Conservation (phyloP, 2,113 vertebrate species). For the Cochlearius cochlearius region DNA sequence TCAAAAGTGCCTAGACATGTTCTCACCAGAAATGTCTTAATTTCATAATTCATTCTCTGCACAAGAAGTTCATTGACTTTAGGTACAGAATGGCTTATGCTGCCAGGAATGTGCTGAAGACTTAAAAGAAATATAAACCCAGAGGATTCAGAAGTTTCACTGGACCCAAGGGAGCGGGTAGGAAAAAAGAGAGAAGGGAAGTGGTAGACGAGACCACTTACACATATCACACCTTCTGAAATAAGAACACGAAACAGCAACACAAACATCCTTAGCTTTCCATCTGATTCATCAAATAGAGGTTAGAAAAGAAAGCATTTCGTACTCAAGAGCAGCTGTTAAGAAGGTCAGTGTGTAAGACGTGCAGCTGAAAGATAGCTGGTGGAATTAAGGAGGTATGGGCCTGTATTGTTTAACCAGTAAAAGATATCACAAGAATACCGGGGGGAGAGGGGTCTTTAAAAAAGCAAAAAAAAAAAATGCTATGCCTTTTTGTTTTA, state of each 20-base stretch:
- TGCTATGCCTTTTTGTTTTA: background rate
- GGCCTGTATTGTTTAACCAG: background rate
- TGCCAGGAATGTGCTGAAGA: conserved; percentile 45
- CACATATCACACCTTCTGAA: background rate
- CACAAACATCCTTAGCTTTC: background rate
- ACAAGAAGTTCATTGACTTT: conserved; percentile 51
- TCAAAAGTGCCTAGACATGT: conserved; percentile 31
- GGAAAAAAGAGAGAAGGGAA: background rate
- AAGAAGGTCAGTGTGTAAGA: background rate
- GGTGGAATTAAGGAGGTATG: background rate
- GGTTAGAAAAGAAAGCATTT: background rate
- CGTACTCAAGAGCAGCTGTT: background rate
- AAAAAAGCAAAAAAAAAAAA: background rate
- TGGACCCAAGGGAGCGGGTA: background rate
- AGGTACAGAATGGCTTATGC: conserved; percentile 43
- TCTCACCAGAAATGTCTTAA: conserved; percentile 50
- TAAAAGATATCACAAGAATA: background rate
- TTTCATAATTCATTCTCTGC: conserved; percentile 41
- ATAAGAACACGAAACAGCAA: background rate
- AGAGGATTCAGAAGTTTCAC: conserved; percentile 5
- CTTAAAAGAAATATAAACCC: conserved; percentile 14
- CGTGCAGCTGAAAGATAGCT: background rate
- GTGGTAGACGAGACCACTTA: background rate
- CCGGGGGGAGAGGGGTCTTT: accelerated
- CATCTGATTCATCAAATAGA: background rate